These are phyloP conservation scores for Paramormyrops kingsleyae DNA, from an alignment of 2,113 vertebrate species.

Conservation along the genomic window DNA sequence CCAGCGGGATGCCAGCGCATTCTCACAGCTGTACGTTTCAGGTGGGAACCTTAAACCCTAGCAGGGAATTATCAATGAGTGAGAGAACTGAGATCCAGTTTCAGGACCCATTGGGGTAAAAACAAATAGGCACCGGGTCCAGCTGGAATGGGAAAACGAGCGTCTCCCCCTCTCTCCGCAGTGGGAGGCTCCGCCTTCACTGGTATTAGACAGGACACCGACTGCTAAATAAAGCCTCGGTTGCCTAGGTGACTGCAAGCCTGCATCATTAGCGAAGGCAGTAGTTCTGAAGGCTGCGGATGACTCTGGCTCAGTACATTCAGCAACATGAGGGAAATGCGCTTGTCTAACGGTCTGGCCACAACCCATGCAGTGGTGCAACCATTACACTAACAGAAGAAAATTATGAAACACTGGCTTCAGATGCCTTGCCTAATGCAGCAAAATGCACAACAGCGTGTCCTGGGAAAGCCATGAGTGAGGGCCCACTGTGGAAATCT, in stretches of 20 bases:
- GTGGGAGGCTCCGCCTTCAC: not conserved
- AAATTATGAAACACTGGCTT: not conserved
- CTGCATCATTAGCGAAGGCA: slow-evolving; percentile 34
- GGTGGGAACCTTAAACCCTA: not conserved
- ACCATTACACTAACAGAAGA: not conserved
- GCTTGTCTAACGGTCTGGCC: not conserved
- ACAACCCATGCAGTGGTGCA: not conserved
- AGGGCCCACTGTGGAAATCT: not conserved
- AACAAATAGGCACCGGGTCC: not conserved
- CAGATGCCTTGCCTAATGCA: not conserved
- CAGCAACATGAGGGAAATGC: not conserved
- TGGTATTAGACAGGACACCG: slow-evolving; percentile 20
- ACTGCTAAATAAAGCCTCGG: slow-evolving; percentile 25
- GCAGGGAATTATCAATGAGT: not conserved
- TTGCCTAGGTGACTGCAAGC: slow-evolving; percentile 33
- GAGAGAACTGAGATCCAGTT: not conserved
- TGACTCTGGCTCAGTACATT: slow-evolving; percentile 21
- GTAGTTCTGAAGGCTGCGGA: not conserved
- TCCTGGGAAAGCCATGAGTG: not conserved
- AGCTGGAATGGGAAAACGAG: not conserved
- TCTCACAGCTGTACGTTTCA: not conserved
- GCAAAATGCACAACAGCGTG: not conserved
- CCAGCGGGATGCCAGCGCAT: not conserved
- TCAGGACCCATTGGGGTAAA: not conserved
- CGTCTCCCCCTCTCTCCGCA: not conserved